phyloP scores from a whole-genome alignment of 2,888 invertebrate genomes.

The Eilema caniola region DNA sequence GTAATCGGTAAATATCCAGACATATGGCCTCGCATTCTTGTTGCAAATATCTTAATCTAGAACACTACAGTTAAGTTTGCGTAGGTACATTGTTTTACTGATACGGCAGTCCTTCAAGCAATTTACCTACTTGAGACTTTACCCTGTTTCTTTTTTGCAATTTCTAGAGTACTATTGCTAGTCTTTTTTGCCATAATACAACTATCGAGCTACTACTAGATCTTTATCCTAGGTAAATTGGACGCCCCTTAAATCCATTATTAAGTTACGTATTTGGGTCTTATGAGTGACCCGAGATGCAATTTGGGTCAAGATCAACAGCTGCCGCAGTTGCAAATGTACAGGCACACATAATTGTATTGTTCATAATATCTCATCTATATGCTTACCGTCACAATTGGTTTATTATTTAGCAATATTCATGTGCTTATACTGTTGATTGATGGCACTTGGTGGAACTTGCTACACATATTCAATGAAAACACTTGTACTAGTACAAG shows the following conservation, averaged over 20 bases:
- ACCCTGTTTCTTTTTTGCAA: not conserved
- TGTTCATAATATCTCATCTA: not conserved
- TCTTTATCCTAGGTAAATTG: not conserved
- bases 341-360: not conserved
- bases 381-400: not conserved
- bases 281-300: constrained; percentile 33
- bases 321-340: not conserved
- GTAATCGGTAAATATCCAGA: constrained; percentile 19
- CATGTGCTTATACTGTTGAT: not conserved
- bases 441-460: too few species aligned
- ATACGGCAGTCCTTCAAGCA: not conserved
- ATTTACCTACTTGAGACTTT: not conserved
- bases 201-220: not conserved
- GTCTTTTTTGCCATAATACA: not conserved
- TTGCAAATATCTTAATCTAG: constrained; percentile 8
- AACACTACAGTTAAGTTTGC: not conserved
- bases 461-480: too few species aligned
- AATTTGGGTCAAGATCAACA: constrained; percentile 41
- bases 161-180: not conserved
- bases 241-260: constrained; percentile 22
- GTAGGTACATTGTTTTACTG: not conserved
- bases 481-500: too few species aligned
- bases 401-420: constrained; percentile 2
- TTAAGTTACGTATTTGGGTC: constrained; percentile 47
- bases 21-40: constrained; percentile 38